Conservation (phyloP, 2,797 vertebrate species). For the Hipposideros larvatus region DNA sequence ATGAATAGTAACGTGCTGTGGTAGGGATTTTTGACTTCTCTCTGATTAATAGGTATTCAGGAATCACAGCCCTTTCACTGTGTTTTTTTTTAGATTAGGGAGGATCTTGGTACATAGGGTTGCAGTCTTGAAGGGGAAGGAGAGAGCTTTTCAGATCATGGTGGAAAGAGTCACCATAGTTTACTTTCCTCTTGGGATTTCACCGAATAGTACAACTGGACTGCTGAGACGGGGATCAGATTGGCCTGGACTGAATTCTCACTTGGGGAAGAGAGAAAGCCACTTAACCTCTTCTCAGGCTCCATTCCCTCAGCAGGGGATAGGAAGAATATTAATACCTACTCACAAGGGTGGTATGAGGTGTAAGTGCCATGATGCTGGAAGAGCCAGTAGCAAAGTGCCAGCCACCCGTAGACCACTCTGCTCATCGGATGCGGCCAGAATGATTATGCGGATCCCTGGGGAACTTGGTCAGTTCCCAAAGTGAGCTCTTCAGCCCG, state of each 20-base stretch:
- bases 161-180: background rate
- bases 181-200: background rate
- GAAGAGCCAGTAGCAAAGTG: background rate
- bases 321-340: background rate
- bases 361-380: background rate
- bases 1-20: background rate
- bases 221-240: background rate
- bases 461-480: background rate
- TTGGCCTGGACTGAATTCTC: background rate
- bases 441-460: background rate
- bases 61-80: conserved; percentile 48
- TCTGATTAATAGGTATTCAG: conserved; percentile 81
- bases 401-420: background rate
- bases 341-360: background rate
- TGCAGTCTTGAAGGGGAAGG: background rate
- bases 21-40: conserved; percentile 68
- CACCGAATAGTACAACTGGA: background rate
- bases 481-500: background rate
- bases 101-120: background rate
- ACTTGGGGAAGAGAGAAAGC: background rate
- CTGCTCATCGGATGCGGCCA: background rate
- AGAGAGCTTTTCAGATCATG: background rate
- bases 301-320: background rate
- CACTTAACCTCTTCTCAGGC: background rate
- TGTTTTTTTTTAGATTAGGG: conserved; percentile 70